A percentile compares a stretch with the other conserved stretches of the same genome.
These are phyloP conservation scores for Pitta sordida DNA, from an alignment of 2,113 vertebrate species.

Conservation along the genomic window DNA sequence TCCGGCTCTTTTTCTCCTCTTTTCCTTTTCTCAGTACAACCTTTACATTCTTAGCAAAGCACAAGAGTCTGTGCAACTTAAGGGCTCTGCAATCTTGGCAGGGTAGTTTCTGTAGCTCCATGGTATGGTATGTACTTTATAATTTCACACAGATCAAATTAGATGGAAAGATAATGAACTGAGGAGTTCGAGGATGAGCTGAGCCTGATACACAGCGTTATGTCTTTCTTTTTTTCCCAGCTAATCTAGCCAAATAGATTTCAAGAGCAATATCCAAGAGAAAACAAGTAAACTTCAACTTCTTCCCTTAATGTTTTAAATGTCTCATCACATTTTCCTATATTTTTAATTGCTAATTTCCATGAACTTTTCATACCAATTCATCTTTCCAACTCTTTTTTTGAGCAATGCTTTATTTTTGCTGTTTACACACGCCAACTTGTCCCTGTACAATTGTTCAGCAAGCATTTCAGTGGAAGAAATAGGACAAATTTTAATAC, in stretches of 20 bases:
- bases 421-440: neutral
- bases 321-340: neutral
- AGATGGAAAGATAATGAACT: neutral
- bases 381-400: neutral
- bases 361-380: neutral
- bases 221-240: neutral
- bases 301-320: neutral
- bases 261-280: neutral
- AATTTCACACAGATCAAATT: neutral
- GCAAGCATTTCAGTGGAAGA: neutral
- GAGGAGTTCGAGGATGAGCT: neutral
- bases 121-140: neutral
- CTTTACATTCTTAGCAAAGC: neutral
- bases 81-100: neutral
- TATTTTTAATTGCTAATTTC: neutral
- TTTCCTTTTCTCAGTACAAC: neutral
- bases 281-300: neutral
- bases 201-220: neutral
- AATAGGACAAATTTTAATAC: conserved; percentile 58
- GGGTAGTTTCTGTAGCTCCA: neutral
- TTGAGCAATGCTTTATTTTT: neutral
- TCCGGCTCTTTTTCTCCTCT: neutral
- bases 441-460: neutral
- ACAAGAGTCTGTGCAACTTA: neutral
- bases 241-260: neutral